Conservation (phyloP, 2,888 invertebrate genomes). For the Operophtera brumata region DNA sequence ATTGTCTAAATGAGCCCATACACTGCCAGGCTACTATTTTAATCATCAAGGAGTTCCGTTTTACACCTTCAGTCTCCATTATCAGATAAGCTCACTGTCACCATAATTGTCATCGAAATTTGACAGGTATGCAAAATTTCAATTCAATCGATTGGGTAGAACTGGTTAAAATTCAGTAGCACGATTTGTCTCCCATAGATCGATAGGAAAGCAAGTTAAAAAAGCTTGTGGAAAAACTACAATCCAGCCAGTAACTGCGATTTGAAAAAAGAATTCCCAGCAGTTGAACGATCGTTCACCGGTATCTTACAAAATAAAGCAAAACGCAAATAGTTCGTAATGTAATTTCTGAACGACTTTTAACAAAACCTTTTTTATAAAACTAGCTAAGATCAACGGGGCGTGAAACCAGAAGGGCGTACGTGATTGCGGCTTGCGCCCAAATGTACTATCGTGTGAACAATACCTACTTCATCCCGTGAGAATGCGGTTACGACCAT, state of each 20-base stretch:
- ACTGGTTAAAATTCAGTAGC: too few species aligned
- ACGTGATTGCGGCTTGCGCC: conserved; percentile 57
- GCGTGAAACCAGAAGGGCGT: conserved; percentile 68
- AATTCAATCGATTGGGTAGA: too few species aligned
- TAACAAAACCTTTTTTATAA: conserved; percentile 38
- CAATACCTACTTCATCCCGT: conserved; percentile 43
- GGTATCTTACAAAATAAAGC: conserved; percentile 36
- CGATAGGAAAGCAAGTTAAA: too few species aligned
- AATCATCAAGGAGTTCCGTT: too few species aligned
- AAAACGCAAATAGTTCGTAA: conserved; percentile 36
- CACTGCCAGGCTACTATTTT: too few species aligned
- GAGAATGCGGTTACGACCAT: conserved; percentile 62
- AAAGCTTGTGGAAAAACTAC: neutral
- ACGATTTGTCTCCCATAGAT: too few species aligned
- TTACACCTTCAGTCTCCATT: too few species aligned
- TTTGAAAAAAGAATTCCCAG: conserved; percentile 38
- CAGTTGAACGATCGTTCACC: conserved; percentile 39
- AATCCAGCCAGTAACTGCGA: conserved; percentile 27
- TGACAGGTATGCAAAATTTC: too few species aligned
- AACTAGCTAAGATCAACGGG: conserved; percentile 57
- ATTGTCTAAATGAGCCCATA: too few species aligned
- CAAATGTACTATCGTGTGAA: conserved; percentile 63
- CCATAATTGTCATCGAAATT: too few species aligned
- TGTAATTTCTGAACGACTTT: conserved; percentile 40
- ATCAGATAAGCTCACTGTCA: too few species aligned